Evolutionary conservation across 2,888 invertebrate genomes (phyloP), one percentile per base, ranked within the genome.

Genomic region (Flexamia atlantica): DNA sequence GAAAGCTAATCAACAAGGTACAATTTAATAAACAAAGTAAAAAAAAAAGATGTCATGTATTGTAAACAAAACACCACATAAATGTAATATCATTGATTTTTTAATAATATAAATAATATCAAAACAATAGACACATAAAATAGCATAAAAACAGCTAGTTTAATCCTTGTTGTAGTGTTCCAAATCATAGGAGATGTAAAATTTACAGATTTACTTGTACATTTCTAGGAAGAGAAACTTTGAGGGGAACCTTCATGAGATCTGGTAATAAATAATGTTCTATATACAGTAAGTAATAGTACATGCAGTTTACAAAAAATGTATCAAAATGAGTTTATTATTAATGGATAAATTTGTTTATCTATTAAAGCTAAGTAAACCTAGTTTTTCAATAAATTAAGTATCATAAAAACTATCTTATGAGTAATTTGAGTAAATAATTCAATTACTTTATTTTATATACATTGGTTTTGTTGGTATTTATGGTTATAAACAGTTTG

Each of bases 41-140:
- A 28, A 64, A 64, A 28, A 64, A 28, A 64, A 64, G 64, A 64
- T 14, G 64, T 64, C 64, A 64, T 64, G 64, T 64, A 64, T 64
- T 64, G 64, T 64, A 64, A 64, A 64, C 64, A 64, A 64, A 64
- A 64, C 64, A 64, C 64, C 64, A 64, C 7, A 64, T 57, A 28
- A 28, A 64, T 53, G 53, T 53, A 53, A 53, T 53, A 64, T 64
- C 64, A 64, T 64, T 64, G 64, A 12, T 1, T 14, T 64, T 64
- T 64, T 64, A 64, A 64, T 57, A n/a, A 17, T 64, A 64, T 28
- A 64, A 64, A 64, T 30, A 28, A 64, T 64, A 64, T 25, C 53
- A 20, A 53, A 53, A 53, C 53, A 46, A 14, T 46, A 14, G 12
- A 46, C 14, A 46, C 46, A 46, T 14, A 9, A 36, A 36, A 7